Evolutionary conservation across 2,113 vertebrate species (phyloP).

Genomic region (Nettapus auritus): DNA sequence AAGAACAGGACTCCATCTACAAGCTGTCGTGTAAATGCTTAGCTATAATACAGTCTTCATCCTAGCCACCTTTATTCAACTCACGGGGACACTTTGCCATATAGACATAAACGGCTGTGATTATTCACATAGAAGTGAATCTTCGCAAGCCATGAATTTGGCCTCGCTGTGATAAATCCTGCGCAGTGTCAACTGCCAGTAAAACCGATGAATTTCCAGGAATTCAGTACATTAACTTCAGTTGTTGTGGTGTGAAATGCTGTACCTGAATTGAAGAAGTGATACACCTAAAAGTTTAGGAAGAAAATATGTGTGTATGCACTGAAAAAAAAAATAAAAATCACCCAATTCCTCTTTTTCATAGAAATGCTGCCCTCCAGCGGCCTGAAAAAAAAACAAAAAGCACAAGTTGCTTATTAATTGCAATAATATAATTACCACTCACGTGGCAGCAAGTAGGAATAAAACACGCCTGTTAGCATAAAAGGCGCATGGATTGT

Average conservation of each 20-base stretch:
- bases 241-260: neutral
- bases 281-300: neutral
- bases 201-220: neutral
- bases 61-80: neutral
- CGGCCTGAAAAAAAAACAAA: neutral
- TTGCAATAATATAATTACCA: neutral
- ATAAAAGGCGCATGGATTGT: neutral
- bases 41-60: neutral
- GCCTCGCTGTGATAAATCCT: neutral
- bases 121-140: neutral
- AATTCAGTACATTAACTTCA: neutral
- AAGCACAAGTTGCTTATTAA: neutral
- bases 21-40: neutral
- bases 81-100: neutral
- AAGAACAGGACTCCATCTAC: neutral
- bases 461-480: neutral
- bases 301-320: rapidly evolving
- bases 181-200: neutral
- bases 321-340: neutral
- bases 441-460: neutral
- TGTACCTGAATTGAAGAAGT: neutral
- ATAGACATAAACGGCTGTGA: neutral
- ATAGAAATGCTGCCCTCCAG: conserved; percentile 59
- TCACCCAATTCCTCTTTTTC: neutral
- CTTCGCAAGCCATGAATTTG: neutral